A percentile compares a stretch with the other conserved stretches of the same genome.
phyloP scores from a whole-genome alignment of 2,888 invertebrate genomes.

The Leucoptera coffeella region DNA sequence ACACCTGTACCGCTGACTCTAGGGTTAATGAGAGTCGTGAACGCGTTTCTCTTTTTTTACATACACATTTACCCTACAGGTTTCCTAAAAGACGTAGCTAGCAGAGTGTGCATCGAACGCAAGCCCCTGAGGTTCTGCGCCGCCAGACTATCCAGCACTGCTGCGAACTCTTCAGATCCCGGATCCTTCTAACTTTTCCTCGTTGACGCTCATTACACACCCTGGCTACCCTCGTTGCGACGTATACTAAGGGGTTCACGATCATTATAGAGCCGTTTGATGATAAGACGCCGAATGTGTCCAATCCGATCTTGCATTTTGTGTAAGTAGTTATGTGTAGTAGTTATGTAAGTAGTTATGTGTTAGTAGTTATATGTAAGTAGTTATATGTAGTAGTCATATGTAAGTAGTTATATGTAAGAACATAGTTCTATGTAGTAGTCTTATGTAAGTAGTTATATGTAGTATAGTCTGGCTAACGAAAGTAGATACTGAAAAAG shows the following conservation, averaged over 20 bases:
- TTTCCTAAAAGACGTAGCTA: constrained; percentile 86
- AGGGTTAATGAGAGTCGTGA: too few relatives aligned
- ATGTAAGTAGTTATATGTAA: too few relatives aligned
- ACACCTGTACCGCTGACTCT: too few relatives aligned
- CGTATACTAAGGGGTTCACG: constrained; percentile 95
- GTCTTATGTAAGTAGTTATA: too few relatives aligned
- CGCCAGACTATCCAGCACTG: constrained; percentile 81
- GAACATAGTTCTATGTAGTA: too few relatives aligned
- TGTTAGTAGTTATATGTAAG: too few relatives aligned
- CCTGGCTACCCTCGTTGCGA: constrained; percentile 94
- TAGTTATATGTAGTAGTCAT: too few relatives aligned
- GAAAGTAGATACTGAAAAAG: too few relatives aligned
- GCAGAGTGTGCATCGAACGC: constrained; percentile 92
- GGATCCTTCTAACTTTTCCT: constrained; percentile 84
- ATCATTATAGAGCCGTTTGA: constrained; percentile 98
- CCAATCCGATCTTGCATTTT: constrained; percentile 81
- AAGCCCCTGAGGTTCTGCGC: constrained; percentile 96
- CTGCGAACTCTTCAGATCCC: constrained; percentile 85
- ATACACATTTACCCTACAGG: too few relatives aligned
- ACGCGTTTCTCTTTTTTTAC: too few relatives aligned
- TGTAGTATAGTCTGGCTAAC: too few relatives aligned
- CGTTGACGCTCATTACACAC: constrained; percentile 73
- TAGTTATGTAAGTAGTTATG: too few relatives aligned
- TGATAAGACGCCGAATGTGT: constrained; percentile 84
- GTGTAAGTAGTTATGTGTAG: constrained; percentile 32